Base-by-base conservation (phyloP, 2,888 invertebrate species). In the Nomada fucata region DNA sequence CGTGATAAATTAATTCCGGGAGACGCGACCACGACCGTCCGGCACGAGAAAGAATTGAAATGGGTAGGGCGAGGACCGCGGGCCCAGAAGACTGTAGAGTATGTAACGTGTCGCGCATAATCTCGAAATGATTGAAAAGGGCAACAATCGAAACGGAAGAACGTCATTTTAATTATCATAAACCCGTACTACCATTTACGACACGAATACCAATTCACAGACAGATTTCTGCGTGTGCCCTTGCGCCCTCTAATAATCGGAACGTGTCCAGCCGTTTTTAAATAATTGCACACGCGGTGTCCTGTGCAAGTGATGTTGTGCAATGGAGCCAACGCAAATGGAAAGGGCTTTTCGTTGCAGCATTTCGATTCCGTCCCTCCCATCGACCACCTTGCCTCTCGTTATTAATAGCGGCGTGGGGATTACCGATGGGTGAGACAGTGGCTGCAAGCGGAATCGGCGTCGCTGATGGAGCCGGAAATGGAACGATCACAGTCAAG, bases 1-100 rank as follows among this genome's bases (percentile, higher is more conserved):
- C 78, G 85, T 87, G 87, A 90, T 90, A 91, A 91, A 90, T 90
- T 91, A 90, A 90, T 90, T 89, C 84, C 61, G 61, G 63, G 76
- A 74, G 84, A 55, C 65, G 65, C 78, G 59, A 76, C 79, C 69
- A 63, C 64, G 50, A 53, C 77, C 69, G 50, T 29, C 7, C 20
- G 18, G 13, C 42, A 4, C 10, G 13, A 13, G 13, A 23, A 55
- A 63, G 47, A 36, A 42, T 10, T 9, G 23, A 1, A 13, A 18
- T 26, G 15, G 5, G 7, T 57, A n/a, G 52, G 10, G 53, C 29
- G n/a, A 50, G 50, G 47, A 64, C 69, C 60, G 76, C 63, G n/a
- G 68, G 57, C 20, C 55, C 52, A 55, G 60, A 61, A 63, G 69
- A 77, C 61, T 73, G 84, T 72, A 57, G 76, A 79, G 69, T 55